phyloP scores from a whole-genome alignment of 2,888 invertebrate genomes.

The Pandemis cinnamomeana region DNA sequence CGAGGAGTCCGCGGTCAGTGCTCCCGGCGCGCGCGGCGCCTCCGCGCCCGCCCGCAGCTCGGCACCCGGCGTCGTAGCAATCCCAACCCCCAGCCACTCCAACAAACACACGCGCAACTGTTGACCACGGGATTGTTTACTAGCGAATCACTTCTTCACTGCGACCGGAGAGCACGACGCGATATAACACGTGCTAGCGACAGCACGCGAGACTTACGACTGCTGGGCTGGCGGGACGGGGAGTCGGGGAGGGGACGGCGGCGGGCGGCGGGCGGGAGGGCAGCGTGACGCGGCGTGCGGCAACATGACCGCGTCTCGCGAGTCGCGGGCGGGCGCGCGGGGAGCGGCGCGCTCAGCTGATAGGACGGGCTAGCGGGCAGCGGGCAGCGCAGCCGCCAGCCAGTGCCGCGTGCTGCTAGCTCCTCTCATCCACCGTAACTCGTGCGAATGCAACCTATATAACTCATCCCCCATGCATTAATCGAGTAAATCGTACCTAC shows the following conservation, averaged over 20 bases:
- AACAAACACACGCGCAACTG: background rate
- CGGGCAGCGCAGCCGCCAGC: no score
- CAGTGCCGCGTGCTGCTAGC: no score
- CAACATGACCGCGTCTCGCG: conserved; percentile 27
- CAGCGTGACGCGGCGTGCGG: conserved; percentile 37
- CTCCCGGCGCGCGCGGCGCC: conserved; percentile 56
- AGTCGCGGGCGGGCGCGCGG: conserved; percentile 20
- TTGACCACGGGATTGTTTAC: conserved; percentile 27
- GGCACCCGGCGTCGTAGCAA: conserved; percentile 46
- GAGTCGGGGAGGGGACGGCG: conserved; percentile 13
- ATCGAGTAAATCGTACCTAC: no score
- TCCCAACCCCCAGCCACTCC: background rate
- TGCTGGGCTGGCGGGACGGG: background rate
- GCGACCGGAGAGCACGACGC: conserved; percentile 28
- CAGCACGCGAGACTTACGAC: conserved; percentile 23
- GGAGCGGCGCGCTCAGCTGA: background rate
- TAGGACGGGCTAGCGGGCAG: background rate
- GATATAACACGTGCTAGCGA: background rate
- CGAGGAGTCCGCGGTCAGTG: conserved; percentile 65
- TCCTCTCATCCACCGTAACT: no score
- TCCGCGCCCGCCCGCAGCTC: conserved; percentile 16
- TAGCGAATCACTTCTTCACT: conserved; percentile 4
- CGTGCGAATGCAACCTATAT: no score
- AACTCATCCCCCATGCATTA: no score
- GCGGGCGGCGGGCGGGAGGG: background rate